Evolutionary conservation across 2,113 vertebrate species (phyloP).

Genomic region (Sarotherodon lohbergeri): DNA sequence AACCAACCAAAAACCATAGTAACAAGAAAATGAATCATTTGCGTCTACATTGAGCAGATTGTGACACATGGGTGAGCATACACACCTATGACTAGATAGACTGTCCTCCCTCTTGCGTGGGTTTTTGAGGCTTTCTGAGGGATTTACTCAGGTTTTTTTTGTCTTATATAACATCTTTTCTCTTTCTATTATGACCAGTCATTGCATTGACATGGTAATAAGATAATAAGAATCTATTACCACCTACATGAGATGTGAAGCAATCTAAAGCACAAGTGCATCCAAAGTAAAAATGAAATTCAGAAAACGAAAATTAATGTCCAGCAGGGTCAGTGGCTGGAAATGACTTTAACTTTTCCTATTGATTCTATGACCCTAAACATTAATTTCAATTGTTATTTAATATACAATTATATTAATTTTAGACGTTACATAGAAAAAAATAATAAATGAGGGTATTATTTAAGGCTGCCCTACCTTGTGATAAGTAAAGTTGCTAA

Average conservation of each 20-base stretch:
- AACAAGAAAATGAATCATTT: background rate
- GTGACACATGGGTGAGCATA: background rate
- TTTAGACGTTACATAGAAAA: background rate
- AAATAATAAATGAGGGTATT: background rate
- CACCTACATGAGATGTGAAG: background rate
- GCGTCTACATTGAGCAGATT: background rate
- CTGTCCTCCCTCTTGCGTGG: background rate
- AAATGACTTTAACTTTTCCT: background rate
- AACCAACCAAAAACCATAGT: background rate
- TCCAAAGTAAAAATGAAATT: background rate
- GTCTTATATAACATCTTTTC: background rate
- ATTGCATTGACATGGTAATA: background rate
- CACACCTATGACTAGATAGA: background rate
- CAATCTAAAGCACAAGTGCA: background rate
- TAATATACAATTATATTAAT: fast-evolving
- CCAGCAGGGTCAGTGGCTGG: background rate
- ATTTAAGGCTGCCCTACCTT: background rate
- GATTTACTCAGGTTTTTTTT: background rate
- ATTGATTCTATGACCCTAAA: background rate
- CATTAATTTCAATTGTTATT: background rate
- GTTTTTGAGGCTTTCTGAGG: background rate
- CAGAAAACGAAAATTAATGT: fast-evolving
- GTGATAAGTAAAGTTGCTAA: background rate
- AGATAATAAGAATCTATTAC: background rate
- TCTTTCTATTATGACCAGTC: background rate